Percentiles rank a stretch among this genome's conserved stretches.
Conservation (phyloP, 2,888 invertebrate species). For the Aproaerema taeniolella region DNA sequence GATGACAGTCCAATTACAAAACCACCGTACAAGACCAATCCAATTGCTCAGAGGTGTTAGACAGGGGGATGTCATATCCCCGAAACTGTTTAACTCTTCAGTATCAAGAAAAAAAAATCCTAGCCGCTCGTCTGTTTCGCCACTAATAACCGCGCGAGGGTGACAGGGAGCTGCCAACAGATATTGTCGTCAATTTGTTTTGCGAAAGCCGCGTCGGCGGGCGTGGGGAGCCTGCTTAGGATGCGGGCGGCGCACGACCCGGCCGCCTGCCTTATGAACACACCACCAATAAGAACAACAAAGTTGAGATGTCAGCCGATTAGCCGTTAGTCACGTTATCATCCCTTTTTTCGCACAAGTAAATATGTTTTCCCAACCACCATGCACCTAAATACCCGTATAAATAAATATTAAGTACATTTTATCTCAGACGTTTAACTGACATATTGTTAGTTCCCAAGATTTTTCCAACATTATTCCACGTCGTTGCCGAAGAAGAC, state of each 20-base stretch:
- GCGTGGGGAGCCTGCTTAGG: conserved; percentile 51
- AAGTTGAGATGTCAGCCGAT: conserved; percentile 69
- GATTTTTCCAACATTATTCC: conserved; percentile 21
- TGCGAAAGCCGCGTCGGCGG: too few relatives aligned
- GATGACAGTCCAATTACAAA: too few relatives aligned
- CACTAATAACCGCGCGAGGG: conserved; percentile 53
- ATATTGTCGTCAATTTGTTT: conserved; percentile 73
- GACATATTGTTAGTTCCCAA: conserved; percentile 20
- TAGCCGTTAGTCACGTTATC: conserved; percentile 57
- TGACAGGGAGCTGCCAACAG: conserved; percentile 62
- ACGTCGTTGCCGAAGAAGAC: conserved; percentile 15
- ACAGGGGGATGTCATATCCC: too few relatives aligned
- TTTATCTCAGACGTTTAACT: conserved; percentile 15
- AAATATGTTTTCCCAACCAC: conserved; percentile 42
- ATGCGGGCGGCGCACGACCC: conserved; percentile 54
- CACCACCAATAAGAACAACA: conserved; percentile 67
- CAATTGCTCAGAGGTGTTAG: too few relatives aligned
- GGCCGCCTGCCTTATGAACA: conserved; percentile 57
- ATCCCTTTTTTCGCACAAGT: conserved; percentile 44
- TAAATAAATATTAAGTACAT: conserved; percentile 1
- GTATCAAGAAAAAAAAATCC: too few relatives aligned
- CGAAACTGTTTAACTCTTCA: too few relatives aligned
- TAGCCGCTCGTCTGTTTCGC: conserved; percentile 32
- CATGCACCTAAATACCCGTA: too few relatives aligned
- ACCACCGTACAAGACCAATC: too few relatives aligned